These are phyloP conservation scores for Dynastes hyllus DNA, from an alignment of 2,888 invertebrate genomes.

Conservation along the genomic window DNA sequence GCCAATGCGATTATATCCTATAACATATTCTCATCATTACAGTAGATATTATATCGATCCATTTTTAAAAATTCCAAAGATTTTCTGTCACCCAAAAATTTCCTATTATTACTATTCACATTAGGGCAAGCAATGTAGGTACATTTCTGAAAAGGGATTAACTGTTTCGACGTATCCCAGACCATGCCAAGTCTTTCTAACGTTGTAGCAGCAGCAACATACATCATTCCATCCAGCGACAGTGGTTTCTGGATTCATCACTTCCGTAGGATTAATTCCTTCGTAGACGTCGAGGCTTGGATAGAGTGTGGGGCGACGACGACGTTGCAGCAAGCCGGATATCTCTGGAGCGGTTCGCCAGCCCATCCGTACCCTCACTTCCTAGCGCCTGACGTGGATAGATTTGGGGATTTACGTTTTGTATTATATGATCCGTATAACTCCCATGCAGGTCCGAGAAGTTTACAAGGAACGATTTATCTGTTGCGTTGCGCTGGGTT, in stretches of 20 bases:
- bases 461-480: slow-evolving; percentile 46
- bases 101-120: too few relatives aligned
- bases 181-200: slow-evolving; percentile 12
- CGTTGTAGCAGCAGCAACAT: slow-evolving; percentile 27
- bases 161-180: neutral
- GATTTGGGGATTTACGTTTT: slow-evolving; percentile 44
- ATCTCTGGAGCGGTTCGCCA: neutral
- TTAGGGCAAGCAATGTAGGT: neutral
- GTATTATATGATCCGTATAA: slow-evolving; percentile 46
- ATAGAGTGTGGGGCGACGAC: slow-evolving; percentile 1
- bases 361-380: slow-evolving; percentile 26
- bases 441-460: slow-evolving; percentile 36
- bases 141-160: neutral
- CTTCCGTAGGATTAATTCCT: slow-evolving; percentile 43
- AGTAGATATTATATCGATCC: too few relatives aligned
- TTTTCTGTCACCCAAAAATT: too few relatives aligned
- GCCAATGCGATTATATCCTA: too few relatives aligned
- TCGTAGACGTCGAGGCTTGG: slow-evolving; percentile 22
- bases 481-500: slow-evolving; percentile 28
- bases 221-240: slow-evolving; percentile 42
- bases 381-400: slow-evolving; percentile 36
- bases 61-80: too few relatives aligned
- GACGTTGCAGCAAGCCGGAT: neutral
- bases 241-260: slow-evolving; percentile 45
- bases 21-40: too few relatives aligned